phyloP scores from a whole-genome alignment of 2,888 invertebrate genomes.

The Amphipoea lucens region DNA sequence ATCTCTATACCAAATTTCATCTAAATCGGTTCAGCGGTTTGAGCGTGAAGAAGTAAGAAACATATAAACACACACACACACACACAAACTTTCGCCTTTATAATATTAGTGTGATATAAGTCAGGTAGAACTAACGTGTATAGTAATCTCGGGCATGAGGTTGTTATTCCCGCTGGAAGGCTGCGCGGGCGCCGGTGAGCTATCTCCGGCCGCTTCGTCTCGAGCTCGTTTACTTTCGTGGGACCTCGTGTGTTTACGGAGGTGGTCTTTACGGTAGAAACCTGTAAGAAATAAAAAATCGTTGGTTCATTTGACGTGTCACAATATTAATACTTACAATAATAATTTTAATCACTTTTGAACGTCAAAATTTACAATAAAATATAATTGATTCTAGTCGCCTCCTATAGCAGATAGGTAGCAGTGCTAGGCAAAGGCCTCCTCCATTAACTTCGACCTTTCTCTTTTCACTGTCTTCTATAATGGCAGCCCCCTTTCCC shows the following conservation, averaged over 20 bases:
- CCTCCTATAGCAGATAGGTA: too few species aligned
- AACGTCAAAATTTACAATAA: background rate
- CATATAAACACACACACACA: too few species aligned
- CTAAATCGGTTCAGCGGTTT: too few species aligned
- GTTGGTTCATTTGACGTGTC: background rate
- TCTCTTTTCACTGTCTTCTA: background rate
- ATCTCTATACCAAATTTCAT: too few species aligned
- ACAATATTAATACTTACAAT: background rate
- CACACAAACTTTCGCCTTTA: too few species aligned
- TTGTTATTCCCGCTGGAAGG: slow-evolving; percentile 33
- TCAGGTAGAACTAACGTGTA: slow-evolving; percentile 82
- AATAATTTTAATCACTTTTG: background rate
- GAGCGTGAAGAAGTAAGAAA: too few species aligned
- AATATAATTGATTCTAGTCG: background rate
- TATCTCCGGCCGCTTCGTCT: slow-evolving; percentile 91
- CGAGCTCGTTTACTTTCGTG: slow-evolving; percentile 94
- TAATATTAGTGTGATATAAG: too few species aligned
- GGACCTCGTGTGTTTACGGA: slow-evolving; percentile 94
- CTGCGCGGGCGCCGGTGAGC: slow-evolving; percentile 76
- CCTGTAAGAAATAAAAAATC: slow-evolving; percentile 77
- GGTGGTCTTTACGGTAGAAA: slow-evolving; percentile 94
- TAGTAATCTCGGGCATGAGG: slow-evolving; percentile 85
- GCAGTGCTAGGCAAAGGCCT: background rate
- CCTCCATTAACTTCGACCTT: background rate
- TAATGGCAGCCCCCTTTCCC: background rate